phyloP scores from a whole-genome alignment of 2,888 invertebrate genomes.

The Petrophora chlorosata region DNA sequence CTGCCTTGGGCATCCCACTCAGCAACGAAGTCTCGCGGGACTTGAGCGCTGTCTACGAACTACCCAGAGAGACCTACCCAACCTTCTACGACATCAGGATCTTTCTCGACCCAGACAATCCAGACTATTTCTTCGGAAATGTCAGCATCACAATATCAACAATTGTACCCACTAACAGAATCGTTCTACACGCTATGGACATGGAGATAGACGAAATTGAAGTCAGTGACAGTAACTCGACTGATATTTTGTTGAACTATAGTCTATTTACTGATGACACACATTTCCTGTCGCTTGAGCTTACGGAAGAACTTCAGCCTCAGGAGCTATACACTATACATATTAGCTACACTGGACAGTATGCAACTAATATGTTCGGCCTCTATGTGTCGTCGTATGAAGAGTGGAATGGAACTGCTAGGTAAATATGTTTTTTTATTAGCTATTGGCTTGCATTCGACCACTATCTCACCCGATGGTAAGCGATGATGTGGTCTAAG shows the following conservation, averaged over 20 bases:
- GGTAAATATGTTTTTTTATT: too few relatives aligned
- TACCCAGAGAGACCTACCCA: conserved; percentile 81
- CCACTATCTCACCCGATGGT: too few relatives aligned
- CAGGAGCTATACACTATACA: conserved; percentile 72
- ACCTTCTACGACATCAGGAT: conserved; percentile 79
- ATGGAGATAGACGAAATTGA: conserved; percentile 55
- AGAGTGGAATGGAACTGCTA: conserved; percentile 38
- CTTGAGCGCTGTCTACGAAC: conserved; percentile 65
- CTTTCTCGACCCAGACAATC: conserved; percentile 68
- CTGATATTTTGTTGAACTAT: conserved; percentile 43
- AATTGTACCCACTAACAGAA: conserved; percentile 44
- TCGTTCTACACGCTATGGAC: conserved; percentile 78
- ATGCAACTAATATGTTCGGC: conserved; percentile 85
- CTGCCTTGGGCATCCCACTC: conserved; percentile 50
- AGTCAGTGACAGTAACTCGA: conserved; percentile 36
- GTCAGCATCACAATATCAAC: conserved; percentile 70
- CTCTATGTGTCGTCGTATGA: conserved; percentile 85
- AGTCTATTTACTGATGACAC: conserved; percentile 53
- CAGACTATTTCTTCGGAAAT: conserved; percentile 68
- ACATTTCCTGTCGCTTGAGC: conserved; percentile 76
- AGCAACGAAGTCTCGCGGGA: conserved; percentile 26
- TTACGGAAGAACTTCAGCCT: conserved; percentile 54
- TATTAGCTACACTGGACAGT: conserved; percentile 82
- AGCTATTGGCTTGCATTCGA: too few relatives aligned
- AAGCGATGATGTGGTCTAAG: too few relatives aligned